Evolutionary conservation across 2,113 vertebrate species (phyloP).

Genomic region (Thalassarche chlororhynchos): DNA sequence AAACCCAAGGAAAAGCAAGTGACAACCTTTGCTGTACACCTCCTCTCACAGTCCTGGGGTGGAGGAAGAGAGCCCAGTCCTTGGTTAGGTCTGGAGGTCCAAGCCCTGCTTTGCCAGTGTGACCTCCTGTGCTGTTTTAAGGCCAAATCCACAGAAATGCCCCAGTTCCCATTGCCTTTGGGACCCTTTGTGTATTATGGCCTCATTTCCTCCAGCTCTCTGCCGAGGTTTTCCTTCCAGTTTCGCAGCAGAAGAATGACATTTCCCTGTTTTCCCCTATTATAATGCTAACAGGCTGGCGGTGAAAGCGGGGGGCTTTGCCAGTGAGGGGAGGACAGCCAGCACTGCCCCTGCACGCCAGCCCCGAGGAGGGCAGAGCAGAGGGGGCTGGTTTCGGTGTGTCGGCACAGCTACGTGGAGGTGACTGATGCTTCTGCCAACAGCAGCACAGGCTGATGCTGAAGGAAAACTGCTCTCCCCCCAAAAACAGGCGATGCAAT

Average conservation of each 20-base stretch:
- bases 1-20: not conserved
- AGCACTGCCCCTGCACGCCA: not conserved
- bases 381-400: not conserved
- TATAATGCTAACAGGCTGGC: conserved; percentile 46
- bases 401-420: not conserved
- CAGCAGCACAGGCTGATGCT: not conserved
- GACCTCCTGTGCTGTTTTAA: not conserved
- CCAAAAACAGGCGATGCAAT: rapidly evolving
- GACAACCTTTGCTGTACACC: not conserved
- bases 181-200: not conserved
- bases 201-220: conserved; percentile 16
- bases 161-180: conserved; percentile 1
- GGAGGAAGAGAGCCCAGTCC: not conserved
- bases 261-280: not conserved
- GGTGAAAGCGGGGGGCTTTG: not conserved
- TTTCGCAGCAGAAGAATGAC: not conserved
- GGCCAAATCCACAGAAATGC: not conserved
- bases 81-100: not conserved
- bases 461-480: not conserved
- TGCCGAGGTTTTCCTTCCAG: not conserved
- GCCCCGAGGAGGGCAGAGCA: not conserved
- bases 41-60: not conserved
- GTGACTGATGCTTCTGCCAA: not conserved
- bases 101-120: not conserved
- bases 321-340: not conserved